These are phyloP conservation scores for cattle (Bos taurus) DNA, from an alignment of 2,113 vertebrate species.

Conservation along the genomic window ARS-UCD2.0 NC_037328.1:157296501-157297000, in stretches of 20 bases:
- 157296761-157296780: background rate
- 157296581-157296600: background rate
- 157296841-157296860: background rate
- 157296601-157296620: background rate
- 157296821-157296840: background rate
- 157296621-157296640: background rate
- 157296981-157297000: background rate
- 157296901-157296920: background rate
- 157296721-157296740: background rate
- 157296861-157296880: background rate
- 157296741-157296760: conserved; percentile 34
- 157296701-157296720: background rate
- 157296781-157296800: conserved; percentile 3
- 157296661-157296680: conserved; percentile 4
- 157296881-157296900: background rate
- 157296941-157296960: conserved; percentile 30
- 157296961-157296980: background rate
- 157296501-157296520: background rate
- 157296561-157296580: background rate
- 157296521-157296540: background rate
- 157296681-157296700: background rate
- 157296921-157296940: background rate
- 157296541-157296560: background rate
- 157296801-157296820: background rate
- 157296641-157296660: background rate